Evolutionary conservation across 2,113 vertebrate species (phyloP), one percentile per base, ranked within the genome.

Genomic region (Notechis scutatus): DNA sequence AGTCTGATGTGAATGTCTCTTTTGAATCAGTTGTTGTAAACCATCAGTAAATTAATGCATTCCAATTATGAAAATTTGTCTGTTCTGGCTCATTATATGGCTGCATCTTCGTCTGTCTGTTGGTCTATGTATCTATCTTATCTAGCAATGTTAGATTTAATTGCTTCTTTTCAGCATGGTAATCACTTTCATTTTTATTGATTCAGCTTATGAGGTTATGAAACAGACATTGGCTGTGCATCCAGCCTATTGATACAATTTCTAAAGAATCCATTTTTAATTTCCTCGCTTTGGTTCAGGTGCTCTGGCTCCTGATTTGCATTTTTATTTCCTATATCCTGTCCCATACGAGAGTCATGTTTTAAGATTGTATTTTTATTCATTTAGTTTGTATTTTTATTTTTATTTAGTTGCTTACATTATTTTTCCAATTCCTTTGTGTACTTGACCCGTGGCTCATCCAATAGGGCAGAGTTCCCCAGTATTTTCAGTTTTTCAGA

Each of bases 51-150:
- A 93, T 92, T 45, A 96, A 93, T 90, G 88, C 26, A 64, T n/a
- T 92, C 81, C 94, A 90, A 61, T 95, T 87, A 81, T 85, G 91
- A 91, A 92, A 86, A 91, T 91, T 34, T 94, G 87, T 21, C 85
- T 94, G 0, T 94, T 95, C 90, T 95, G 52, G 92, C 39, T 96
- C 91, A 91, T 59, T 86, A 86, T 45, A 47, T 26, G 10, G 26
- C 45, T 47, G 23, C 1, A 1, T 50, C 3, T 50, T 42, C 3
- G n/a, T 39, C 69, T 20, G 34, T 39, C 15, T 20, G 1, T 81
- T 6, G 21, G 2, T 42, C n/a, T 69, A 18, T 74, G 29, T 74
- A 34, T 81, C 69, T 81, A 81, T 39, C 14, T 69, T 69, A 34
- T 34, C 29, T 39, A 21, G 20, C 39, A 39, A 7, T 21, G 69